These are phyloP conservation scores for Rhagoletis pomonella DNA, from an alignment of 1,140 invertebrate species.

Conservation along the genomic window DNA sequence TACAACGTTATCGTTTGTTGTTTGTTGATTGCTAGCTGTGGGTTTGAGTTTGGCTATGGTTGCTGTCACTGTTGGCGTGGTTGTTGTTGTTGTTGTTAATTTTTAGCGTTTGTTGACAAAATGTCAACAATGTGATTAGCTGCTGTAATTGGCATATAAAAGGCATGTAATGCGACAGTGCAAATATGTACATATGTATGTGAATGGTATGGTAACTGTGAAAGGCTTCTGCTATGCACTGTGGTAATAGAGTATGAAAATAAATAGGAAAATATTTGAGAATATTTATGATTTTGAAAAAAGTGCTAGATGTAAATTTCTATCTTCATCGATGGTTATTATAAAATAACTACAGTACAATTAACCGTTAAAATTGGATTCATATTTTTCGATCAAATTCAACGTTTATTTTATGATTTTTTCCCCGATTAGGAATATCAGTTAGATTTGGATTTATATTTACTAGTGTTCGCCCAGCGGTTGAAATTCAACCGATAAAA, in stretches of 20 bases:
- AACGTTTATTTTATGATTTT: too few relatives aligned
- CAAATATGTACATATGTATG: background rate
- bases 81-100: conserved; percentile 1
- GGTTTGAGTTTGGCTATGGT: background rate
- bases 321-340: too few relatives aligned
- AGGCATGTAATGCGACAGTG: background rate
- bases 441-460: too few relatives aligned
- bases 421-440: too few relatives aligned
- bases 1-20: conserved; percentile 26
- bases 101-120: conserved; percentile 39
- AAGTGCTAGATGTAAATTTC: too few relatives aligned
- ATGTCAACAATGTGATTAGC: conserved; percentile 49
- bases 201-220: background rate
- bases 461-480: too few relatives aligned
- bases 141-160: conserved; percentile 38
- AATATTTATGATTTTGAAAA: too few relatives aligned
- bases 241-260: background rate
- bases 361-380: too few relatives aligned
- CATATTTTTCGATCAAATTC: too few relatives aligned
- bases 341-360: too few relatives aligned
- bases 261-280: too few relatives aligned
- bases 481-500: too few relatives aligned
- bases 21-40: background rate
- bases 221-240: background rate
- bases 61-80: background rate